Evolutionary conservation across 1,140 invertebrate species (phyloP).

Genomic region (Epicauta chinensis): DNA sequence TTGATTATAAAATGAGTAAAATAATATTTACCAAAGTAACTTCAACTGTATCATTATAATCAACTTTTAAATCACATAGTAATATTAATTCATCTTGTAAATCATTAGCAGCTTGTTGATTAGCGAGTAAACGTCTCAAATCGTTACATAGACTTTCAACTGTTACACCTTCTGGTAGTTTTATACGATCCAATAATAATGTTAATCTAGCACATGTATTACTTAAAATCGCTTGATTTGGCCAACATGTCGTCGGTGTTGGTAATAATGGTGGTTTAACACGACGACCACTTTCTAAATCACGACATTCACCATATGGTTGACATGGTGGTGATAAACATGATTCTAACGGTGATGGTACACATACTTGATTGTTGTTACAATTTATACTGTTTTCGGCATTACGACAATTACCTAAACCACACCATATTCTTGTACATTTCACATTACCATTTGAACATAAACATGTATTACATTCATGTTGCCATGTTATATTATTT

Average conservation of each 20-base stretch:
- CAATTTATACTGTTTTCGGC: constrained; percentile 46
- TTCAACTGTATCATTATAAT: constrained; percentile 76
- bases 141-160: constrained; percentile 64
- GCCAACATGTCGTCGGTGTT: constrained; percentile 70
- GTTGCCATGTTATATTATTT: constrained; percentile 60
- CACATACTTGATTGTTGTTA: constrained; percentile 62
- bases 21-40: constrained; percentile 71
- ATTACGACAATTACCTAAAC: constrained; percentile 69
- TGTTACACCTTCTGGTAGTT: constrained; percentile 59
- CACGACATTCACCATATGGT: constrained; percentile 75
- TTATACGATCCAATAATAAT: constrained; percentile 61
- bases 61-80: constrained; percentile 72
- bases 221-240: constrained; percentile 59
- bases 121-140: constrained; percentile 60
- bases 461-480: constrained; percentile 75
- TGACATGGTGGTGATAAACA: constrained; percentile 72
- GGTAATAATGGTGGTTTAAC: constrained; percentile 69
- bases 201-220: constrained; percentile 69
- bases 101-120: constrained; percentile 49
- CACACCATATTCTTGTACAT: constrained; percentile 83
- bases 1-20: constrained; percentile 3
- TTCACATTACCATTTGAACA: constrained; percentile 66
- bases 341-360: constrained; percentile 64
- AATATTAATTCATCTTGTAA: constrained; percentile 56
- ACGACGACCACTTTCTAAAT: constrained; percentile 62